Evolutionary conservation across 2,113 vertebrate genomes (phyloP).

Genomic region (Saccopteryx bilineata): DNA sequence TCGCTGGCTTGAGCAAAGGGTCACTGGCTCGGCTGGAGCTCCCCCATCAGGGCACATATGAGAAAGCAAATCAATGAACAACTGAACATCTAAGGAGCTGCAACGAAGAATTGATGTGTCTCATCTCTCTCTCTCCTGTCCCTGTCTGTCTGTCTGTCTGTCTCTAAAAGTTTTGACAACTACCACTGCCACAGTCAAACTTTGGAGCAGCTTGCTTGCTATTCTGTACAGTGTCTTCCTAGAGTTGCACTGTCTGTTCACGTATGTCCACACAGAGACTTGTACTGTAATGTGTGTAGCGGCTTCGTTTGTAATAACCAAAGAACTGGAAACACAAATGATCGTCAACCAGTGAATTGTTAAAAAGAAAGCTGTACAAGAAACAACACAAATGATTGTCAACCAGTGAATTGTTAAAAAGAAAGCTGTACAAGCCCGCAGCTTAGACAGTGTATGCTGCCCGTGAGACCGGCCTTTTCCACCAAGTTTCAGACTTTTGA

Average conservation of each 20-base stretch:
- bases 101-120: too few species aligned
- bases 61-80: too few species aligned
- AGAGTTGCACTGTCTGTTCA: not conserved
- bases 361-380: too few species aligned
- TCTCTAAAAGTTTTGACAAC: not conserved
- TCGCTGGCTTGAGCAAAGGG: too few species aligned
- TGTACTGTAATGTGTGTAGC: not conserved
- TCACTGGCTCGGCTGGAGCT: too few species aligned
- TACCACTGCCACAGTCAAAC: not conserved
- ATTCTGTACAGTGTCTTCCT: not conserved
- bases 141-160: too few species aligned
- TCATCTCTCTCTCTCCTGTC: too few species aligned
- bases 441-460: not conserved
- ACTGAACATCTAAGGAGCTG: too few species aligned
- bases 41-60: too few species aligned
- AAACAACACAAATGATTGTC: not conserved
- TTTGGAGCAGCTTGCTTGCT: not conserved
- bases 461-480: too few species aligned
- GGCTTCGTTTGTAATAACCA: not conserved
- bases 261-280: not conserved
- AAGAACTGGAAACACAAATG: not conserved
- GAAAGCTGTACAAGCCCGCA: not conserved
- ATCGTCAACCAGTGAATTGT: not conserved
- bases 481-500: not conserved
- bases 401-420: not conserved